Percentiles rank a stretch among this genome's conserved stretches.
phyloP scores from a whole-genome alignment of 2,113 vertebrate genomes.

The Calidris pygmaea region DNA sequence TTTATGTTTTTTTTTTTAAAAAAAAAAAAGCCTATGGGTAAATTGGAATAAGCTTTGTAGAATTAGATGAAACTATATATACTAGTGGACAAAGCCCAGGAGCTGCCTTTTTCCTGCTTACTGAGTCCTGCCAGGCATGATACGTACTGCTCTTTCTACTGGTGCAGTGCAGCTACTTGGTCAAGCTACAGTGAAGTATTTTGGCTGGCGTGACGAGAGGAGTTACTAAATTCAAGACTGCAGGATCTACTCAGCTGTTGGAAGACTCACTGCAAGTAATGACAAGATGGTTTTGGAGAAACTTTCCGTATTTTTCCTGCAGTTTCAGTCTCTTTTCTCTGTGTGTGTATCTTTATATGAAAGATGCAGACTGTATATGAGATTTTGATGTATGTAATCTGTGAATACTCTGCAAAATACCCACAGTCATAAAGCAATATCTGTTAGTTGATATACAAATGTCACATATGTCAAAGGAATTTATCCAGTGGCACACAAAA shows the following conservation, averaged over 20 bases:
- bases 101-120: background rate
- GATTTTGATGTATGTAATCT: slow-evolving; percentile 31
- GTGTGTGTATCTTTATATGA: background rate
- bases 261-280: background rate
- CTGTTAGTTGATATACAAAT: slow-evolving; percentile 70
- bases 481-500: slow-evolving; percentile 72
- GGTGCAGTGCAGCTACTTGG: background rate
- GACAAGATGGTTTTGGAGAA: slow-evolving; percentile 10
- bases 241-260: background rate
- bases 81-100: background rate
- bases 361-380: slow-evolving; percentile 55
- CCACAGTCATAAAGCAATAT: slow-evolving; percentile 43
- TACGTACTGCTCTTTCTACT: background rate
- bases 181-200: background rate
- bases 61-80: background rate
- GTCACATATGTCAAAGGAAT: slow-evolving; percentile 68
- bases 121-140: background rate
- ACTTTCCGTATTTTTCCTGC: background rate
- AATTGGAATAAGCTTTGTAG: background rate
- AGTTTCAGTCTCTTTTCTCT: slow-evolving; percentile 3
- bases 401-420: slow-evolving; percentile 46
- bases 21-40: background rate
- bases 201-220: background rate
- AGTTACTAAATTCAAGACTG: background rate
- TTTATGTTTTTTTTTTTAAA: background rate